Base-by-base conservation (phyloP, 2,113 vertebrate genomes). In the Vidua chalybeata region DNA sequence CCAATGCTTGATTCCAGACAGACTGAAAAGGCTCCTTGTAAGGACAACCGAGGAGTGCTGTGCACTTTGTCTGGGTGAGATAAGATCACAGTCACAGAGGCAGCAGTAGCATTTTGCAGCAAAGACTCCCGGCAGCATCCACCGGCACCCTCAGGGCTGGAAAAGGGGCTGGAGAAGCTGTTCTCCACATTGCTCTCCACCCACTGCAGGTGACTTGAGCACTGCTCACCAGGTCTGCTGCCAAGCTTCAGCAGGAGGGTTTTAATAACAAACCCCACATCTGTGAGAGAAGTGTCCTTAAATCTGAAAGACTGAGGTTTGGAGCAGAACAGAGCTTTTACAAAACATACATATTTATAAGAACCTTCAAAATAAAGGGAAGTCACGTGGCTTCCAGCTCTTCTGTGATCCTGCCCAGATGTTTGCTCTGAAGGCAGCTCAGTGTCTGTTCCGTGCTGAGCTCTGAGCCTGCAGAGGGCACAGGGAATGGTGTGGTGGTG, bases 371-470 rank as follows among this genome's bases (percentile, higher is more conserved):
- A 41, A 26, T 19, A 61, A 68, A 68, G 35, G 26, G 48, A 59
- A 87, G 72, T 56, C 13, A 28, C 0, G 3, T 2, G 6, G 51
- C 73, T 75, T 31, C 20, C 71, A 84, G 68, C 86, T 87, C 41
- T 11, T 9, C 58, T 69, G 52, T 64, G 39, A 22, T 54, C 66
- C 67, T 71, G 69, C 48, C 83, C 80, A 23, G 7, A 27, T 28
- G 76, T 77, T 59, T 3, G 4, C 79, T 46, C 46, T 1, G 0
- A 41, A 86, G 68, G 67, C 14, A 73, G 30, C 51, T 48, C 7
- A 0, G 58, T 23, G 49, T 4, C 56, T 2, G 3, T 9, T 75
- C 15, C 0, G 2, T 4, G 71, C 66, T 17, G 58, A 75, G 84
- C 67, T 11, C 41, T 2, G 7, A 35, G 27, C 54, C 21, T 2